Percentiles rank a stretch among this genome's conserved stretches.
phyloP scores from a whole-genome alignment of 1,140 invertebrate genomes.

The Trinorchestia longiramus region DNA sequence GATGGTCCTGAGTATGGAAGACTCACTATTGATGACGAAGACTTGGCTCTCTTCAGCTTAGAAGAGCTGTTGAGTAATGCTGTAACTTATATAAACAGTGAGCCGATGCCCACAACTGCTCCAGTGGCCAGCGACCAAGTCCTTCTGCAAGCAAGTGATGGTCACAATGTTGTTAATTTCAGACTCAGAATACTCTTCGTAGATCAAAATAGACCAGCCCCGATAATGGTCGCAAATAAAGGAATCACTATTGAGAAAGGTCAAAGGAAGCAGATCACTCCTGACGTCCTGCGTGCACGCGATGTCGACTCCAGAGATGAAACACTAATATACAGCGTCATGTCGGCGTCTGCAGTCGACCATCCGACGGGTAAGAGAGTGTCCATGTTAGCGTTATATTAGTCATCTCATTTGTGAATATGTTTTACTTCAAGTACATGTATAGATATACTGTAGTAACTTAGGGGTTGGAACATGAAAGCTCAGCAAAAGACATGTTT shows the following conservation, averaged over 20 bases:
- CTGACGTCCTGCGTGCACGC: constrained; percentile 60
- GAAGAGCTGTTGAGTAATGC: constrained; percentile 56
- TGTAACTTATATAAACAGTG: constrained; percentile 60
- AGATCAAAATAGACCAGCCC: constrained; percentile 56
- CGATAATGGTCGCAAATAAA: constrained; percentile 62
- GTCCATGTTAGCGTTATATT: not conserved
- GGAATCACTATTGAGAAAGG: constrained; percentile 58
- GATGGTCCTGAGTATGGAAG: constrained; percentile 62
- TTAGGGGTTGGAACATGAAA: not conserved
- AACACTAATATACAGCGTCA: constrained; percentile 61
- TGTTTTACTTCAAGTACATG: not conserved
- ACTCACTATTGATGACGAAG: constrained; percentile 59
- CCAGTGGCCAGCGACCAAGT: constrained; percentile 55
- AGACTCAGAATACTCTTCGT: constrained; percentile 60
- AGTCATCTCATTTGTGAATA: not conserved
- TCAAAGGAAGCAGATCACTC: constrained; percentile 60
- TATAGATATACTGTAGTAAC: not conserved
- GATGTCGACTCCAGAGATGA: constrained; percentile 65
- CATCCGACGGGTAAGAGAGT: not conserved
- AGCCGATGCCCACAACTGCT: not conserved
- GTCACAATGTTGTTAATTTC: constrained; percentile 63
- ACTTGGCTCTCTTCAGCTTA: constrained; percentile 59
- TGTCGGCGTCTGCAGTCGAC: constrained; percentile 34
- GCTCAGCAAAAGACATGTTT: not conserved
- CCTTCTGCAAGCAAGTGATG: constrained; percentile 63